Conservation (phyloP, 2,888 invertebrate species). For the Ellobium chinense region DNA sequence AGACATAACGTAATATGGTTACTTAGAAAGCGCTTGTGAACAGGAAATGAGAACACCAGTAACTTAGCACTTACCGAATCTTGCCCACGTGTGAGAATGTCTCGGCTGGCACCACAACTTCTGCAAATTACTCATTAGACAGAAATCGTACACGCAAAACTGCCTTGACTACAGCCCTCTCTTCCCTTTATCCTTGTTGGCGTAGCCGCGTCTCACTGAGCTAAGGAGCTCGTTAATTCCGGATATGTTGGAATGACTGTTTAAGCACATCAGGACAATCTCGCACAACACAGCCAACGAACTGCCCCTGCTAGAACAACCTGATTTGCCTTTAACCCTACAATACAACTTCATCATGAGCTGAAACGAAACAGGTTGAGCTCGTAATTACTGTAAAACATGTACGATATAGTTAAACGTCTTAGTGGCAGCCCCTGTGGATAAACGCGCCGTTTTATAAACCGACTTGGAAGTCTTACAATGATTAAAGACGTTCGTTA, state of each 20-base stretch:
- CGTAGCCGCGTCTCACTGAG: not conserved
- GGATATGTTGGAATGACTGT: not conserved
- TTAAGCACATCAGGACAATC: not conserved
- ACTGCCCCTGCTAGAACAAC: no score
- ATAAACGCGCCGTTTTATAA: no score
- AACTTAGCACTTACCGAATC: no score
- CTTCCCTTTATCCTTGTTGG: not conserved
- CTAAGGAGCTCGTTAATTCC: not conserved
- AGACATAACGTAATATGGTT: no score
- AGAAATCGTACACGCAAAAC: not conserved
- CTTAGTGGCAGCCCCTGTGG: not conserved
- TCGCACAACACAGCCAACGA: not conserved
- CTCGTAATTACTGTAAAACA: conserved; percentile 1
- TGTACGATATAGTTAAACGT: not conserved
- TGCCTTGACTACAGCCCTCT: not conserved
- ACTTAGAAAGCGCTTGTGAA: no score
- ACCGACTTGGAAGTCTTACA: no score
- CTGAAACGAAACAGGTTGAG: not conserved
- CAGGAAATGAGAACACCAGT: no score
- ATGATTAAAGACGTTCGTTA: no score
- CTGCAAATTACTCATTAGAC: no score
- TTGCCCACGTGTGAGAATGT: no score
- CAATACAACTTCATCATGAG: not conserved
- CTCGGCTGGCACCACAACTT: no score
- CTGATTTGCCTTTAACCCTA: not conserved